phyloP scores from a whole-genome alignment of 2,113 vertebrate genomes.

The Pithys albifrons region DNA sequence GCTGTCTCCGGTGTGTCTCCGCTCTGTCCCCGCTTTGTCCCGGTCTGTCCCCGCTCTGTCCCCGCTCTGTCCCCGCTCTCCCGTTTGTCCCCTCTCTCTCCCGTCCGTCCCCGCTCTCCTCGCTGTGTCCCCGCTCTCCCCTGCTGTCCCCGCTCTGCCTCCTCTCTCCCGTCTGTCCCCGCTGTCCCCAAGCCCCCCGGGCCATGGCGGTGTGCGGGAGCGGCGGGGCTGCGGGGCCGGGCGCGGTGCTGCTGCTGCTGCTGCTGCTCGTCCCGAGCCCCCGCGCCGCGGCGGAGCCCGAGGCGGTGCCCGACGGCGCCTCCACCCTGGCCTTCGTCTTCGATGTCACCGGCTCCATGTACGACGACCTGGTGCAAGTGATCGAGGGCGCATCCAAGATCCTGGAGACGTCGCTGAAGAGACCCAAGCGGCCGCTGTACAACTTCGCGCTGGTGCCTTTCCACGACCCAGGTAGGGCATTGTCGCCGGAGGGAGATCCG shows the following conservation, averaged over 20 bases:
- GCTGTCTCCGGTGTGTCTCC: too few relatives aligned
- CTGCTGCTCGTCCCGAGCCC: slow-evolving; percentile 35
- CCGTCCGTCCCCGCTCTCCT: neutral
- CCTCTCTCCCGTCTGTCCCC: too few relatives aligned
- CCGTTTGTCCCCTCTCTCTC: neutral
- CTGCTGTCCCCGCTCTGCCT: too few relatives aligned
- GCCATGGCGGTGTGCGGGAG: neutral
- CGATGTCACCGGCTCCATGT: slow-evolving; percentile 98
- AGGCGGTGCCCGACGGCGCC: slow-evolving; percentile 89
- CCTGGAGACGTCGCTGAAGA: slow-evolving; percentile 92
- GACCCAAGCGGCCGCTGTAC: slow-evolving; percentile 89
- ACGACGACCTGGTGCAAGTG: slow-evolving; percentile 96
- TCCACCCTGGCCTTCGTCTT: slow-evolving; percentile 98
- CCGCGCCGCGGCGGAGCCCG: neutral
- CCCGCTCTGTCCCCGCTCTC: too few relatives aligned
- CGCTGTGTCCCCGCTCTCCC: neutral
- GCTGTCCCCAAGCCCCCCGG: neutral
- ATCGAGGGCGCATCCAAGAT: slow-evolving; percentile 98
- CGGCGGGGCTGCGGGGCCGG: neutral
- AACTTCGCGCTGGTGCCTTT: slow-evolving; percentile 97
- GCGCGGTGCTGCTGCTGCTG: slow-evolving; percentile 25
- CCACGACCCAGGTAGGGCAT: slow-evolving; percentile 91
- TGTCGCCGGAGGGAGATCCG: too few relatives aligned
- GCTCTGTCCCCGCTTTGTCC: too few relatives aligned
- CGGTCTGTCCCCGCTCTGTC: neutral